These are phyloP conservation scores for Mormyrus hasselquistii DNA, from an alignment of 2,797 vertebrate genomes.

Conservation along the genomic window DNA sequence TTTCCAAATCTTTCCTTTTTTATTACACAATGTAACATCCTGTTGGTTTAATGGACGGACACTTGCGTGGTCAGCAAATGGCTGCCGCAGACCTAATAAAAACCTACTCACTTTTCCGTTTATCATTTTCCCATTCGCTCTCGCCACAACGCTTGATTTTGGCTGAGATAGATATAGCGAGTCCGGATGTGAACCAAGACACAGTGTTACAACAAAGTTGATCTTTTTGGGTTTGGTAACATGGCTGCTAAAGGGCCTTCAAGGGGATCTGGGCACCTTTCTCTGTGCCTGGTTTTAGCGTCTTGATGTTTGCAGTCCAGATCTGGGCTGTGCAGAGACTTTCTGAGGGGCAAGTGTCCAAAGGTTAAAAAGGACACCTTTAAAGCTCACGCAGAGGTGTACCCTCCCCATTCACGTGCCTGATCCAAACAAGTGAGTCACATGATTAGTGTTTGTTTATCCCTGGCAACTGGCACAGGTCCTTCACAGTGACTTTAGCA, in stretches of 20 bases:
- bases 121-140: neutral
- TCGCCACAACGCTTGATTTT: neutral
- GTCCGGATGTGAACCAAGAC: neutral
- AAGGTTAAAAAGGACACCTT: neutral
- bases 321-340: neutral
- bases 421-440: neutral
- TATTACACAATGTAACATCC: neutral
- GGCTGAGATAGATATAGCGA: neutral
- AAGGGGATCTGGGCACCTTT: neutral
- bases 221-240: neutral
- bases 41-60: neutral
- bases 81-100: neutral
- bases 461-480: neutral
- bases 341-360: neutral
- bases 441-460: neutral
- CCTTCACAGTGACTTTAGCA: neutral
- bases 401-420: neutral
- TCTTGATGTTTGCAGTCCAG: neutral
- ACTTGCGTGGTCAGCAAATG: neutral
- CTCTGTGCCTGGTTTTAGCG: neutral
- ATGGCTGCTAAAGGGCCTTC: neutral
- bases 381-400: neutral
- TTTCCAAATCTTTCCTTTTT: neutral
- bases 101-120: neutral
- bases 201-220: neutral